Percentiles rank a stretch among this genome's conserved stretches.
Evolutionary conservation across 2,797 vertebrate genomes (phyloP).

Genomic region (Leptatherina wallacei): DNA sequence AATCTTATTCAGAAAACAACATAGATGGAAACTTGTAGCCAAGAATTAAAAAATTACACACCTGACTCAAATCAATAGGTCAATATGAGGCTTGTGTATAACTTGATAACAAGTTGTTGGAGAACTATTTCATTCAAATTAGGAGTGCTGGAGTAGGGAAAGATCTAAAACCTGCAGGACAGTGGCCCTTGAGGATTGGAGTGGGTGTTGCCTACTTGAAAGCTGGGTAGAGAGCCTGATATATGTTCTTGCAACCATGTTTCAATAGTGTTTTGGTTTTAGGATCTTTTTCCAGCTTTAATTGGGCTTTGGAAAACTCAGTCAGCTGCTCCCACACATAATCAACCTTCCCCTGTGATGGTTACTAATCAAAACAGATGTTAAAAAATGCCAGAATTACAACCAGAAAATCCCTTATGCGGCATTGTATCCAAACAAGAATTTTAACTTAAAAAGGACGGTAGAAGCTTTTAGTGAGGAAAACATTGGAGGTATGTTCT

Average conservation of each 20-base stretch:
- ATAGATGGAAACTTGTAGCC: neutral
- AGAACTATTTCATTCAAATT: no score
- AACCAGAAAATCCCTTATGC: neutral
- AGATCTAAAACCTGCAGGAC: no score
- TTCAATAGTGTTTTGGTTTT: no score
- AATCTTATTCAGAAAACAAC: neutral
- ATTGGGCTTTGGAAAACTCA: neutral
- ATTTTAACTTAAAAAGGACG: neutral
- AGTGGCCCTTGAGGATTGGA: no score
- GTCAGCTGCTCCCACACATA: constrained; percentile 4
- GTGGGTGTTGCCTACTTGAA: no score
- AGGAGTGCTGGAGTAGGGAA: no score
- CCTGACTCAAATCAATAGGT: no score
- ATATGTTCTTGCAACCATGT: no score
- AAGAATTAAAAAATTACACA: neutral
- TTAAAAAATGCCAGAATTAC: neutral
- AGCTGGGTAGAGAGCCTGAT: no score
- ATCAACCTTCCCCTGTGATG: neutral
- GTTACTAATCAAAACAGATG: neutral
- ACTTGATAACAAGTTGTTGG: no score
- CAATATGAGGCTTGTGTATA: no score
- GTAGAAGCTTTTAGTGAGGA: constrained; percentile 2
- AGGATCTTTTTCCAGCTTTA: neutral
- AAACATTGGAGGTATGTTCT: constrained; percentile 3
- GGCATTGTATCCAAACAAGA: neutral